Conservation (phyloP, 2,113 vertebrate genomes). For the Muscicapa adusta region DNA sequence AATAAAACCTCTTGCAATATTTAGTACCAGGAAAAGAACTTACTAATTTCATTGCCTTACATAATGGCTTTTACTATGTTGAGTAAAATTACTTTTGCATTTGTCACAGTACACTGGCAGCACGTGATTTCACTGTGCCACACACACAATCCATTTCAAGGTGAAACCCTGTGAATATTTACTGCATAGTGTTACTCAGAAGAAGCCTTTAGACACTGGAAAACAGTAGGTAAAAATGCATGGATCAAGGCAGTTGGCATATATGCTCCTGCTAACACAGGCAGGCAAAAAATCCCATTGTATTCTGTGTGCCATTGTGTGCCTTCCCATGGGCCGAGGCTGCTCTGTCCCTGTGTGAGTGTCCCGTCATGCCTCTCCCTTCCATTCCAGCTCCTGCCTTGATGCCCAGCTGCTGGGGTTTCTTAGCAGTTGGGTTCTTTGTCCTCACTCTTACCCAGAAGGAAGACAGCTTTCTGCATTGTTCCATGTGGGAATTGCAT, state of each 20-base stretch:
- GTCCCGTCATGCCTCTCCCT: constrained; percentile 19
- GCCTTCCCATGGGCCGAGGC: background rate
- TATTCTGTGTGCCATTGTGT: background rate
- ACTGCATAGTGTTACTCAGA: background rate
- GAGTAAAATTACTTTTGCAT: background rate
- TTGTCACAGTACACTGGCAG: background rate
- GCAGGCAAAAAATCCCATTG: background rate
- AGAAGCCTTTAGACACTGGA: background rate
- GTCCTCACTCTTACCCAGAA: background rate
- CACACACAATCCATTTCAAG: background rate
- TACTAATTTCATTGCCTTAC: background rate
- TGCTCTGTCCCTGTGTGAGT: background rate
- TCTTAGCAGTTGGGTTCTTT: background rate
- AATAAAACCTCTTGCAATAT: background rate
- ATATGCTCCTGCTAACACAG: background rate
- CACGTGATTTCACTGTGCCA: background rate
- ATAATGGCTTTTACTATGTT: background rate
- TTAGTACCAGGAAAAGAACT: background rate
- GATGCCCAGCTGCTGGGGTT: background rate
- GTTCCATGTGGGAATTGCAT: background rate
- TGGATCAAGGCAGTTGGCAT: background rate
- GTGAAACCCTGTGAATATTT: background rate
- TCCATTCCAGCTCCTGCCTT: constrained; percentile 32
- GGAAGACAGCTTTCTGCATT: background rate
- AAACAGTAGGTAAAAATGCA: background rate